These are phyloP conservation scores for Semaprochilodus insignis DNA, from an alignment of 2,797 vertebrate genomes.

Conservation along the genomic window DNA sequence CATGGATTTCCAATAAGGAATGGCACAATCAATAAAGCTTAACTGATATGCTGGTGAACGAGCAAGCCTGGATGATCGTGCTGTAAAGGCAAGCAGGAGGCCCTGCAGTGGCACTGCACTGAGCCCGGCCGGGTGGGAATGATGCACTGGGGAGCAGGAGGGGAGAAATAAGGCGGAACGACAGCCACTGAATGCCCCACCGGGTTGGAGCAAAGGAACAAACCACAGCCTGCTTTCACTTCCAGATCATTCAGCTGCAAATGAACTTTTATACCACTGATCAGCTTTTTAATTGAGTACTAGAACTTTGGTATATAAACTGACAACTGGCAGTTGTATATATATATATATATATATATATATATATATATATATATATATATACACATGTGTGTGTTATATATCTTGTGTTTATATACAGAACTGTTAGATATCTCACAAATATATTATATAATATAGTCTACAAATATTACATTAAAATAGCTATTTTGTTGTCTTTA, in stretches of 20 bases:
- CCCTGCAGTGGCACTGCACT: slow-evolving; percentile 41
- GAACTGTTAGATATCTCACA: too few relatives aligned
- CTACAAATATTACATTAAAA: too few relatives aligned
- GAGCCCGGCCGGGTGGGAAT: slow-evolving; percentile 40
- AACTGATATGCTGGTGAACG: slow-evolving; percentile 45
- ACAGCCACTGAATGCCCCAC: slow-evolving; percentile 36
- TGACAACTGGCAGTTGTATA: background rate
- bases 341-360: background rate
- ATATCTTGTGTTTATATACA: too few relatives aligned
- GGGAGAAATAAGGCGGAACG: slow-evolving; percentile 52
- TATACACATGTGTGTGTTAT: too few relatives aligned
- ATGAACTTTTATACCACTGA: background rate
- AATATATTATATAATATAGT: background rate
- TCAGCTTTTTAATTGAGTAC: slow-evolving; percentile 7
- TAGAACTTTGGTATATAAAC: background rate
- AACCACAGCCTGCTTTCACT: slow-evolving; percentile 24
- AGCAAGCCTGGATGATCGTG: slow-evolving; percentile 38
- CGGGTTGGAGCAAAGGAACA: slow-evolving; percentile 21
- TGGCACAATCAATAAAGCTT: slow-evolving; percentile 51
- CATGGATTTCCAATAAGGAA: slow-evolving; percentile 65
- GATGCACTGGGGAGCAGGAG: slow-evolving; percentile 50
- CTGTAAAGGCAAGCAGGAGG: slow-evolving; percentile 34
- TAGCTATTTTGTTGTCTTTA: too few relatives aligned
- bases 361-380: background rate
- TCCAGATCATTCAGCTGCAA: slow-evolving; percentile 16